These are phyloP conservation scores for Megathymus violae DNA, from an alignment of 1,140 invertebrate species.

Conservation along the genomic window DNA sequence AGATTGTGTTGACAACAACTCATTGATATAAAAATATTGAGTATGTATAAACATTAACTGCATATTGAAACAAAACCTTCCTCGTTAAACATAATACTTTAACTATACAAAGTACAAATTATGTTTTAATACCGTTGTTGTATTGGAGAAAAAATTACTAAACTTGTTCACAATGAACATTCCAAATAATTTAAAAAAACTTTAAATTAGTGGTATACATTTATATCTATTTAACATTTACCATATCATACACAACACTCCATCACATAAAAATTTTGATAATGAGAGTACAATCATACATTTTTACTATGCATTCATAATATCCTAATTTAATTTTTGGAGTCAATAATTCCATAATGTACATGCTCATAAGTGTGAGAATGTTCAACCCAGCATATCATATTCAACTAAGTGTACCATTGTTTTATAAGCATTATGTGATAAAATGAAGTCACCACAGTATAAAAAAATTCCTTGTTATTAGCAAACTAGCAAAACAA, in stretches of 20 bases:
- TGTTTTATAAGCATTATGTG: background rate
- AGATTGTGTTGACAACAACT: conserved; percentile 36
- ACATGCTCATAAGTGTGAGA: conserved; percentile 59
- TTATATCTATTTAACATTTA: conserved; percentile 55
- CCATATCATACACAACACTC: conserved; percentile 57
- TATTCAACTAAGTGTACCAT: conserved; percentile 18
- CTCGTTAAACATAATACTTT: conserved; percentile 53
- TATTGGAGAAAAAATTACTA: conserved; percentile 35
- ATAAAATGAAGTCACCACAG: conserved; percentile 9
- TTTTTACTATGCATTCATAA: conserved; percentile 74
- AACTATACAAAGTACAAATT: conserved; percentile 29
- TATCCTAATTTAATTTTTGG: conserved; percentile 77
- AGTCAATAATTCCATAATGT: conserved; percentile 67
- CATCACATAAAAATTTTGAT: conserved; percentile 64
- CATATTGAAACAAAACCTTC: conserved; percentile 21
- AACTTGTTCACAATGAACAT: conserved; percentile 23
- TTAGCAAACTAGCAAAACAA: conserved; percentile 9
- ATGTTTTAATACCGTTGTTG: conserved; percentile 45
- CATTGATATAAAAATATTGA: too few relatives aligned
- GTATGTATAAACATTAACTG: background rate
- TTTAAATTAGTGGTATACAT: conserved; percentile 73
- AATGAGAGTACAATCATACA: conserved; percentile 64
- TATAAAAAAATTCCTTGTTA: background rate
- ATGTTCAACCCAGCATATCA: conserved; percentile 59
- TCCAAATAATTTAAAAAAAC: conserved; percentile 42